Evolutionary conservation across 2,113 vertebrate species (phyloP), one percentile per base, ranked within the genome.

Genomic region (Corythoichthys intestinalis): DNA sequence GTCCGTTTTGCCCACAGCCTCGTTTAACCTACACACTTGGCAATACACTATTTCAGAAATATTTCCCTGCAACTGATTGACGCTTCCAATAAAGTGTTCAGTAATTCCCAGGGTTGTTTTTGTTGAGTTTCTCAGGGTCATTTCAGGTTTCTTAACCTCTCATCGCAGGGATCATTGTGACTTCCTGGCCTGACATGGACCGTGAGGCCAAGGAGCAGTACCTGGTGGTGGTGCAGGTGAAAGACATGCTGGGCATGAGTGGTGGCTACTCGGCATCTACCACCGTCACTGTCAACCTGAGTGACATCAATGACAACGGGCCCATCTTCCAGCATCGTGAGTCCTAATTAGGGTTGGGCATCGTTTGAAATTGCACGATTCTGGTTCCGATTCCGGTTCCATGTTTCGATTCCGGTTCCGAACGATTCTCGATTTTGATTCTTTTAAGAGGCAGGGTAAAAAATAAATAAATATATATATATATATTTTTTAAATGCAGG

Each of bases 271-370:
- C 95, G 44, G 87, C 93, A 70, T 94, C 95, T 79, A 90, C 96
- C 34, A 97, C 95, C 0, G 94, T 98, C 65, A 94, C 93, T 52
- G 91, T 99, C 81, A 94, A 83, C 66, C 90, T 99, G 64, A 94
- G 91, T 0, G 97, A 99, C 47, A 75, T 99, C 77, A 99, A 99
- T 78, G 97, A 99, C 86, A 98, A 98, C 14, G 94, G 94, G 35
- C 97, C 97, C 20, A 91, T 90, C 69, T 98, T 98, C 90, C 93
- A 93, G 78, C 93, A 94, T 65, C 90, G 97, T 99, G 85, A 96
- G 97, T 93, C 66, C 52, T 39, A 44, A 44, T 39, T 28, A 28
- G 20, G 20, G 20, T 28, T 28, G 20, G 20, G 20, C 20, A 28
- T 28, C 20, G 20, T 28, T 28, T 28, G 20, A 28, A 28, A 28